Percentiles rank a stretch among this genome's conserved stretches.
These are phyloP conservation scores for Zaprionus ghesquierei DNA, from an alignment of 1,140 invertebrate species.

Conservation along the genomic window DNA sequence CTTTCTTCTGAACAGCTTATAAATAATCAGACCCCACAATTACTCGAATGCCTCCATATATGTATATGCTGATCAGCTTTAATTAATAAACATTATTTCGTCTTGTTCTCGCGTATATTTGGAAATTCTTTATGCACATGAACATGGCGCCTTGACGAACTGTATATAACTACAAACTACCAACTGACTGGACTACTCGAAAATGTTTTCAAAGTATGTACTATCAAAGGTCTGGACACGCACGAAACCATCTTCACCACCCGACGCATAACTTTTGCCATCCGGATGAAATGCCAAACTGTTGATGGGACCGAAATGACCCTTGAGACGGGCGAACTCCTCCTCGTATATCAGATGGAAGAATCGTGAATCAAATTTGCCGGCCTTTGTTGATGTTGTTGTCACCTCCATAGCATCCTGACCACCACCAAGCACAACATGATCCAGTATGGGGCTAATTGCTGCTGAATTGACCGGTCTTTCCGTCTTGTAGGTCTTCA, in stretches of 20 bases:
- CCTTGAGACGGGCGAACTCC: constrained; percentile 98
- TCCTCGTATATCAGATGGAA: constrained; percentile 99
- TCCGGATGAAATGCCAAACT: constrained; percentile 99
- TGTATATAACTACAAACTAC: constrained; percentile 50
- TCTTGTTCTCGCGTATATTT: constrained; percentile 80
- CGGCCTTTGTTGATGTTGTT: constrained; percentile 96
- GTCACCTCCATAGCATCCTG: constrained; percentile 99
- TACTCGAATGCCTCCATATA: constrained; percentile 51
- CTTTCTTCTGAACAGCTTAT: constrained; percentile 60
- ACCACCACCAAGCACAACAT: constrained; percentile 97
- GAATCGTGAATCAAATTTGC: constrained; percentile 99
- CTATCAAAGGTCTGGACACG: constrained; percentile 98
- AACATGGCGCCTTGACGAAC: constrained; percentile 55
- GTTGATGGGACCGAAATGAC: constrained; percentile 99
- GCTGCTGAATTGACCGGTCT: constrained; percentile 98
- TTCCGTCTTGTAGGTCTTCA: constrained; percentile 98
- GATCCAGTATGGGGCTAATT: constrained; percentile 96
- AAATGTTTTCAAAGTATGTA: constrained; percentile 98
- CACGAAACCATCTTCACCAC: constrained; percentile 99
- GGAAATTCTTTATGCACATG: constrained; percentile 66
- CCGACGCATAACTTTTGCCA: constrained; percentile 97
- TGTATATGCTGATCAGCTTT: constrained; percentile 31
- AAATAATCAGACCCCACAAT: not conserved
- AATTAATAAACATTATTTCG: constrained; percentile 67
- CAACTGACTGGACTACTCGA: constrained; percentile 88